phyloP scores from a whole-genome alignment of 2,113 vertebrate genomes.

The Aplodontia rufa region DNA sequence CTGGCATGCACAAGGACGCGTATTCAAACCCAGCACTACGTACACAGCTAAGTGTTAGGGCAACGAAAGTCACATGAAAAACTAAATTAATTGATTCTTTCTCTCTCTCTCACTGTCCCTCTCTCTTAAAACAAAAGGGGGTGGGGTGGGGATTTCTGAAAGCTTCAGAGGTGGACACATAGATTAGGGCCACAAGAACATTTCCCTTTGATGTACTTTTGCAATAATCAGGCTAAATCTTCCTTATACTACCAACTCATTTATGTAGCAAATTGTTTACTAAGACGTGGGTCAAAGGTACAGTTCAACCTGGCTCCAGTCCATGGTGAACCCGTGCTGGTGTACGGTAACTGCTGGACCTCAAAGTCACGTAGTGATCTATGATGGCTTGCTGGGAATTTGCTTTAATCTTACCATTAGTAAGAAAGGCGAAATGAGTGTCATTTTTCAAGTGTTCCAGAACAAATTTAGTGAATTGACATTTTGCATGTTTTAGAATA shows the following conservation, averaged over 20 bases:
- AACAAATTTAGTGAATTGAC: slow-evolving; percentile 17
- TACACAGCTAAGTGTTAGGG: too few relatives aligned
- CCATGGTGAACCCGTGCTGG: neutral
- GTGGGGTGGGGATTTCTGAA: neutral
- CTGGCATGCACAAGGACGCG: too few relatives aligned
- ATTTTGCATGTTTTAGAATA: neutral
- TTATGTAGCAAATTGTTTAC: neutral
- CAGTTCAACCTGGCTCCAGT: neutral
- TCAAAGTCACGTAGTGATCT: neutral
- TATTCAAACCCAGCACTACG: too few relatives aligned
- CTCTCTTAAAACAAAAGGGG: too few relatives aligned
- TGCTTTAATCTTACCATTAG: neutral
- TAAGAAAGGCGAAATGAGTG: neutral
- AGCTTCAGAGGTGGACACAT: neutral
- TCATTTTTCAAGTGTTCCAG: neutral
- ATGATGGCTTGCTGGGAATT: neutral
- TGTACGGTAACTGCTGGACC: neutral
- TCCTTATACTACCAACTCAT: neutral
- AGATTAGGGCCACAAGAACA: neutral
- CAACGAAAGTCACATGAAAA: too few relatives aligned
- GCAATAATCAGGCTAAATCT: neutral
- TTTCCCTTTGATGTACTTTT: neutral
- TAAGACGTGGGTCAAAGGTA: neutral
- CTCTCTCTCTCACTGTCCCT: too few relatives aligned
- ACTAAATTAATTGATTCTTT: too few relatives aligned